Percentiles rank a stretch among this genome's conserved stretches.
Evolutionary conservation across 2,113 vertebrate genomes (phyloP).

Genomic region (Dicaeum eximium): DNA sequence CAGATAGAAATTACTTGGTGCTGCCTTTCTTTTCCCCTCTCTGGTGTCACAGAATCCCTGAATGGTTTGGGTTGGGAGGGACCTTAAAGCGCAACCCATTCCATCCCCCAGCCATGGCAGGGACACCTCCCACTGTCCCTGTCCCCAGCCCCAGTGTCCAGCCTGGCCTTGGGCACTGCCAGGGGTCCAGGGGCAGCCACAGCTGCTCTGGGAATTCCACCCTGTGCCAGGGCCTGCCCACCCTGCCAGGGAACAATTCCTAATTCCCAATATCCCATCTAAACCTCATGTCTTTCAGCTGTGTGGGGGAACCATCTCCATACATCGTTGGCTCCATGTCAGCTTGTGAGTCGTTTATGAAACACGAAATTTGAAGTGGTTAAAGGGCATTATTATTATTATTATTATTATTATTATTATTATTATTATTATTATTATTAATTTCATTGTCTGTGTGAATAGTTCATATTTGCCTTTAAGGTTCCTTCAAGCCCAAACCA

Average conservation of each 20-base stretch:
- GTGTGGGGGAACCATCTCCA: neutral
- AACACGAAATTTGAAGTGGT: rapidly evolving
- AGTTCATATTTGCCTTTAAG: neutral
- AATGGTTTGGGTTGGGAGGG: neutral
- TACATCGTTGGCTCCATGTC: neutral
- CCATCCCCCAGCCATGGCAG: neutral
- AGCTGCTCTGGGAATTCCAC: neutral
- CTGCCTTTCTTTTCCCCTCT: neutral
- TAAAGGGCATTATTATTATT: neutral
- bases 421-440: neutral
- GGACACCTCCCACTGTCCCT: neutral
- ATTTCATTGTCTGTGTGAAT: neutral
- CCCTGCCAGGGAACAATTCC: neutral
- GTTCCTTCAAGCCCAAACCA: neutral
- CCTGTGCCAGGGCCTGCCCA: neutral
- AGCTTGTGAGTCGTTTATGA: neutral
- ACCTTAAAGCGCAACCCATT: rapidly evolving
- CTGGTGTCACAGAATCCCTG: neutral
- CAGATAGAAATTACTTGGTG: neutral
- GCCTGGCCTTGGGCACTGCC: neutral
- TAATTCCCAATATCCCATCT: neutral
- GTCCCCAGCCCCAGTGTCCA: neutral
- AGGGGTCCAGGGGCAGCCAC: neutral
- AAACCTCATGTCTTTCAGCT: neutral
- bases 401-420: too few species aligned